These are phyloP conservation scores for Pinna nobilis DNA, from an alignment of 1,140 invertebrate genomes.

Conservation along the genomic window DNA sequence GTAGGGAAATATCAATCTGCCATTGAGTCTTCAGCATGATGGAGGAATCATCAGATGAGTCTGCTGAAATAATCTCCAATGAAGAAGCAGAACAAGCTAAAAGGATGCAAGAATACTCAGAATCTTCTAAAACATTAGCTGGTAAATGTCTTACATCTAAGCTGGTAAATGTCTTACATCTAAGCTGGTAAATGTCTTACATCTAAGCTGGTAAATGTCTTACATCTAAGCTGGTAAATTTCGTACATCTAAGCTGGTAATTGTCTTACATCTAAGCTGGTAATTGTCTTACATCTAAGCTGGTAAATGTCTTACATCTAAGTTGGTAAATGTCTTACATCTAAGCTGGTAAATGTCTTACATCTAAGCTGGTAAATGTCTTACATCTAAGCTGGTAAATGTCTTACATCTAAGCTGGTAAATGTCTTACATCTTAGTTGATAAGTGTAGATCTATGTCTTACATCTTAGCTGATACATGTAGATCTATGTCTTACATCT, in stretches of 20 bases:
- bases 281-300: too few relatives aligned
- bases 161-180: not conserved
- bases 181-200: not conserved
- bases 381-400: too few relatives aligned
- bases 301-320: too few relatives aligned
- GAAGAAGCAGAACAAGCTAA: conserved; percentile 63
- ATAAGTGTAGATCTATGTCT: too few relatives aligned
- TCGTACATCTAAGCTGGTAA: too few relatives aligned
- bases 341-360: too few relatives aligned
- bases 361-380: too few relatives aligned
- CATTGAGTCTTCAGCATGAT: conserved; percentile 46
- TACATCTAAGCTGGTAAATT: too few relatives aligned
- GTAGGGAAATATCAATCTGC: not conserved
- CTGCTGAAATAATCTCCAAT: conserved; percentile 63
- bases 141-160: not conserved
- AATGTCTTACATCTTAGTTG: conserved; percentile 9
- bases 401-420: too few relatives aligned
- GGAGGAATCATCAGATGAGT: conserved; percentile 64
- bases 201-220: too few relatives aligned
- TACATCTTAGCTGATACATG: conserved; percentile 13
- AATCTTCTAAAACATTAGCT: conserved; percentile 19
- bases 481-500: not conserved
- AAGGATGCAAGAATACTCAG: conserved; percentile 41
- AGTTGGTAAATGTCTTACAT: too few relatives aligned
- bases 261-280: too few relatives aligned